A percentile compares a stretch with the other conserved stretches of the same genome.
These are phyloP conservation scores for Nasonia oneida DNA, from an alignment of 2,888 invertebrate genomes.

Conservation along the genomic window DNA sequence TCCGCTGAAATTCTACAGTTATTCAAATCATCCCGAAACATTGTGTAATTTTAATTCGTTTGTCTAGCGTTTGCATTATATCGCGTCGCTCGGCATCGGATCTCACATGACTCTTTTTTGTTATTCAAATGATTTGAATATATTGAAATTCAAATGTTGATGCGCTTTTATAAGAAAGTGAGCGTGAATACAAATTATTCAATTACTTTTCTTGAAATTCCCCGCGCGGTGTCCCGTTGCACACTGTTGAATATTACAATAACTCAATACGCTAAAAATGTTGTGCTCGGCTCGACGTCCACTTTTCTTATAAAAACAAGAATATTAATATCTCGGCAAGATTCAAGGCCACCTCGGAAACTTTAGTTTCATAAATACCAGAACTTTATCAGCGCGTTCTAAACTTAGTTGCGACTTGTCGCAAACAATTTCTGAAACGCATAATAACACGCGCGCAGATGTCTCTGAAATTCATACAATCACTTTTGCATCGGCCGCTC, in stretches of 20 bases:
- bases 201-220: slow-evolving; percentile 8
- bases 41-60: neutral
- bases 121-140: neutral
- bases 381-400: neutral
- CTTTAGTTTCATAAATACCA: neutral
- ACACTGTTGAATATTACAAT: neutral
- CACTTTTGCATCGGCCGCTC: neutral
- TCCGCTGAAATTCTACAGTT: neutral
- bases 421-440: neutral
- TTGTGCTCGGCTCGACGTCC: neutral
- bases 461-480: neutral
- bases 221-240: neutral
- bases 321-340: slow-evolving; percentile 18
- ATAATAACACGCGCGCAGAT: neutral
- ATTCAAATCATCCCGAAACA: neutral
- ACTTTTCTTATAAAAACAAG: slow-evolving; percentile 10
- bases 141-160: neutral
- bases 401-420: neutral
- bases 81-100: neutral
- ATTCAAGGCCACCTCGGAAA: slow-evolving; percentile 1
- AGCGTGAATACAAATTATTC: slow-evolving; percentile 4
- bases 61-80: neutral
- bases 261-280: neutral
- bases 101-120: neutral
- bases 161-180: neutral